A percentile compares a stretch with the other conserved stretches of the same genome.
These are phyloP conservation scores for Drosophila demipolita DNA, from an alignment of 2,888 invertebrate genomes.

Conservation along the genomic window DNA sequence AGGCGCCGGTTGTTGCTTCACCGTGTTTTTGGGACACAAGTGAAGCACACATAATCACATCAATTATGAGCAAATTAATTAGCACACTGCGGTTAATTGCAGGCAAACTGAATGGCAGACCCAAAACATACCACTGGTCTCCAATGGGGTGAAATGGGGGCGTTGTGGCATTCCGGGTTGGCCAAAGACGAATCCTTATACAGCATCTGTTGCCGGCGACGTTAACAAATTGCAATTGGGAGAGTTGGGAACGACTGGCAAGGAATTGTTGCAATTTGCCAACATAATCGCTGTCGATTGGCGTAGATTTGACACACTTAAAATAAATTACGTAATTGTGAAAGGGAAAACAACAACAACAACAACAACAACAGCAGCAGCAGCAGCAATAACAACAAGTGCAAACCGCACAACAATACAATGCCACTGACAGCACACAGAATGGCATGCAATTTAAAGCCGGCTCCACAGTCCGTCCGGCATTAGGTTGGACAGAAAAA, in stretches of 20 bases:
- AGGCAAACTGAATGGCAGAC: conserved; percentile 61
- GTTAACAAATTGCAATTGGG: conserved; percentile 74
- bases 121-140: not conserved
- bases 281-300: conserved; percentile 79
- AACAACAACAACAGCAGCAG: conserved; percentile 22
- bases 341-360: conserved; percentile 38
- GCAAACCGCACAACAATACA: conserved; percentile 57
- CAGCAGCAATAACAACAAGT: conserved; percentile 20
- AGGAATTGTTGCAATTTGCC: conserved; percentile 78
- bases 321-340: conserved; percentile 82
- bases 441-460: conserved; percentile 75
- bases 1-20: conserved; percentile 51
- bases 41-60: conserved; percentile 79
- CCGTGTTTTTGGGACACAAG: conserved; percentile 56
- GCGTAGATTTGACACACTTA: conserved; percentile 82
- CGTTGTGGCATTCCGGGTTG: too few species aligned
- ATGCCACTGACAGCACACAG: conserved; percentile 63
- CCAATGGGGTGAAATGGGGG: not conserved
- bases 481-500: conserved; percentile 29
- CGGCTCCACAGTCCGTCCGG: conserved; percentile 39
- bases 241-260: conserved; percentile 24
- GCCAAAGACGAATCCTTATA: conserved; percentile 22
- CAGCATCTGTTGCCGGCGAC: conserved; percentile 55
- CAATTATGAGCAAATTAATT: conserved; percentile 81
- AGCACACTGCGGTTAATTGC: conserved; percentile 81